Percentiles rank a stretch among this genome's conserved stretches.
phyloP scores from a whole-genome alignment of 2,888 invertebrate genomes.

The Erebia aethiops region DNA sequence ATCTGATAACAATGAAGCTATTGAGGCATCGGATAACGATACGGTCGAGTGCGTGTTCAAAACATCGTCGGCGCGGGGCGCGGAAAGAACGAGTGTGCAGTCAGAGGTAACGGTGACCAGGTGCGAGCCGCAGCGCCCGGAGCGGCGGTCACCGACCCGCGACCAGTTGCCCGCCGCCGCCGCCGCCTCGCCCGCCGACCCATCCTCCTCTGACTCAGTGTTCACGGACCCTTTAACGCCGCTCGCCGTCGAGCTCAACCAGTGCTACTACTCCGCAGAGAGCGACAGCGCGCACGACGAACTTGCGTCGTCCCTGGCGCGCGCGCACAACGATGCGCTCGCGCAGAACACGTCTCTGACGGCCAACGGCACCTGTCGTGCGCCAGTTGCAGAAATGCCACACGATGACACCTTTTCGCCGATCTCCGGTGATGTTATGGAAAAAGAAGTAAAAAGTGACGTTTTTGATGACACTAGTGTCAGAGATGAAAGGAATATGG shows the following conservation, averaged over 20 bases:
- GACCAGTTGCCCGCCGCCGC: slow-evolving; percentile 60
- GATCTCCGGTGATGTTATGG: slow-evolving; percentile 57
- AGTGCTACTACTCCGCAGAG: slow-evolving; percentile 85
- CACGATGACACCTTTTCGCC: slow-evolving; percentile 66
- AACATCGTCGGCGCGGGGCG: slow-evolving; percentile 60
- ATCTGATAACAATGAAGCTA: slow-evolving; percentile 74
- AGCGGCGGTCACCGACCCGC: slow-evolving; percentile 76
- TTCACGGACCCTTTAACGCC: slow-evolving; percentile 89
- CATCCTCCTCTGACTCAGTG: slow-evolving; percentile 88
- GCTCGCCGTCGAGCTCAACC: slow-evolving; percentile 85
- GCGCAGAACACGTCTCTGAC: slow-evolving; percentile 40
- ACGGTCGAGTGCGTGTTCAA: slow-evolving; percentile 74
- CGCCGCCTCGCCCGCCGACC: slow-evolving; percentile 75
- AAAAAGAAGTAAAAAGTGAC: slow-evolving; percentile 74
- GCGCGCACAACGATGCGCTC: slow-evolving; percentile 47
- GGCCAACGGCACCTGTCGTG: slow-evolving; percentile 21
- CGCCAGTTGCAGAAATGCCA: slow-evolving; percentile 62
- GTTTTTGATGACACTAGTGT: slow-evolving; percentile 67
- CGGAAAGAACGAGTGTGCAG: slow-evolving; percentile 62
- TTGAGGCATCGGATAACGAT: slow-evolving; percentile 76
- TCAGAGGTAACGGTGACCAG: slow-evolving; percentile 77
- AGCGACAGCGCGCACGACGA: slow-evolving; percentile 78
- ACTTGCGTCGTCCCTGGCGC: slow-evolving; percentile 60
- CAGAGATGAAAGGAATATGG: slow-evolving; percentile 74
- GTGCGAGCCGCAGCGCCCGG: slow-evolving; percentile 59